These are phyloP conservation scores for Atrichornis clamosus DNA, from an alignment of 2,113 vertebrate species.

Conservation along the genomic window DNA sequence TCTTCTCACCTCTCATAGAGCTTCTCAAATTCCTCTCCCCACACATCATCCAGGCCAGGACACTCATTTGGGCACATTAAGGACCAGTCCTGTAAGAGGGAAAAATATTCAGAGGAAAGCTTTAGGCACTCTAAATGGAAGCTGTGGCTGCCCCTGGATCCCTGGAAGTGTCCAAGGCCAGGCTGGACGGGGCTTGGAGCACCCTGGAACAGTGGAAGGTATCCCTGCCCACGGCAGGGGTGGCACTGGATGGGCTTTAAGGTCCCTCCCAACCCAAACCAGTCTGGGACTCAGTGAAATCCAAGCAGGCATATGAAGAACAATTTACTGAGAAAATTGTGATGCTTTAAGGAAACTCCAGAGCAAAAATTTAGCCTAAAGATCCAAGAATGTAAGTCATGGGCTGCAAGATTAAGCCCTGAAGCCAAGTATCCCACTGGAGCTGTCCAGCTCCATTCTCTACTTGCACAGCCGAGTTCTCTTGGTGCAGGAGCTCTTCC, in stretches of 20 bases:
- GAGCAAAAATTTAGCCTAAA: fast-evolving
- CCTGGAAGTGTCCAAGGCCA: neutral
- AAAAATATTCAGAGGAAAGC: neutral
- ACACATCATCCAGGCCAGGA: slow-evolving; percentile 91
- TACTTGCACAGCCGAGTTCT: neutral
- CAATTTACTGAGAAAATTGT: neutral
- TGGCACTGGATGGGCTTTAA: neutral
- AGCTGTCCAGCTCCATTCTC: neutral
- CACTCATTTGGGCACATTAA: slow-evolving; percentile 95
- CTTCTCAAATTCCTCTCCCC: slow-evolving; percentile 96
- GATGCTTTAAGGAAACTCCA: neutral
- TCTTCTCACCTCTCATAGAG: slow-evolving; percentile 86
- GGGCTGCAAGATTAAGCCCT: neutral
- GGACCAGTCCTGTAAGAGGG: slow-evolving; percentile 87
- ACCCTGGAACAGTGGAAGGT: neutral
- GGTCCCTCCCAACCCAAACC: neutral
- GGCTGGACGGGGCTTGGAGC: neutral
- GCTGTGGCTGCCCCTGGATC: neutral
- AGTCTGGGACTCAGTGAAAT: neutral
- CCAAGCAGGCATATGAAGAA: neutral
- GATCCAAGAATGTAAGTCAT: fast-evolving
- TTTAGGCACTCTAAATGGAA: neutral
- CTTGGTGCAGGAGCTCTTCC: neutral
- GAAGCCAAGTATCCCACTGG: neutral
- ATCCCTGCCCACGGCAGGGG: neutral